Base-by-base conservation (phyloP, 1,140 invertebrate species). In the Polypedilum vanderplanki region DNA sequence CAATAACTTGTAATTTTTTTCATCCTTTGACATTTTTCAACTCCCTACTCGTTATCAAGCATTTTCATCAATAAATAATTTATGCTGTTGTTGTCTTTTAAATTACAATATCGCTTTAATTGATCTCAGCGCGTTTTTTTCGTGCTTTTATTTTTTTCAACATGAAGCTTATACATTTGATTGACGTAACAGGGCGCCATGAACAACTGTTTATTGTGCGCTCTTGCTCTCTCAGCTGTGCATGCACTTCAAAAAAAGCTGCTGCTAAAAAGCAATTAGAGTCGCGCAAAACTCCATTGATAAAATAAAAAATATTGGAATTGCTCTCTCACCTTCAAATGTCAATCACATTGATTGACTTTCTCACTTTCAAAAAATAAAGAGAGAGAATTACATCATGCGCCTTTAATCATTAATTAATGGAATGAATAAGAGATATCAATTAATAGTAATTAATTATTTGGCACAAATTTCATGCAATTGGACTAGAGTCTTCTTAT, bases 101-200 rank as follows among this genome's bases (percentile, higher is more conserved):
- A 4, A 12, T n/a, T n/a, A 57, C 41, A 46, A 46, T 46, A 9
- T 46, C 41, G 15, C 41, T 33, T 33, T 33, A 33, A 46, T 46
- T 46, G 9, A 15, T 46, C 41, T 12, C 46, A n/a, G 3, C 12
- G 8, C n/a, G 46, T 46, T 57, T 57, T n/a, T n/a, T 3, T 57
- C 46, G n/a, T n/a, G 46, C 46, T 57, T 57, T n/a, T 4, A 33
- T 33, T 33, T n/a, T n/a, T n/a, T 33, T 33, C 24, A 33, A 33
- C 24, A 33, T 33, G 24, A 33, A 33, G n/a, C 3, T 57, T n/a
- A 15, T 57, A 4, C 9, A 12, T n/a, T 15, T 57, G 46, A 57
- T 57, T 57, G 46, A 57, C 46, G n/a, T 57, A 57, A 57, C 46
- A 57, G 46, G 46, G 46, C 46, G 46, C 46, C 46, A 57, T 57